These are phyloP conservation scores for Heliothis peltigera DNA, from an alignment of 2,888 invertebrate species.

Conservation along the genomic window DNA sequence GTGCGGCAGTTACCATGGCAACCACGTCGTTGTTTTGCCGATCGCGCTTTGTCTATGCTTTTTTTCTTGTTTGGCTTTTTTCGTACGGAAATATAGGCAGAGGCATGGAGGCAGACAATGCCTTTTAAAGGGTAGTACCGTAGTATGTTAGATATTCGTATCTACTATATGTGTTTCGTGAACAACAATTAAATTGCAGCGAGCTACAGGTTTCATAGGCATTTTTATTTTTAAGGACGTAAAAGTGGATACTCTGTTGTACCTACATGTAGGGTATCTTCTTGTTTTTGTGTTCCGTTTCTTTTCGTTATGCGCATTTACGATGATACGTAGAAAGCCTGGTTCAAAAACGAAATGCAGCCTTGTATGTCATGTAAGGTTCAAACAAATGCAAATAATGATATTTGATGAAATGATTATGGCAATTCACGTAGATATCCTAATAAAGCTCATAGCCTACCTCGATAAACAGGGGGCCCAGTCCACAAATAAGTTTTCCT, in stretches of 20 bases:
- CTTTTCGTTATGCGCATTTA: neutral
- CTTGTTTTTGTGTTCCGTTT: constrained; percentile 1
- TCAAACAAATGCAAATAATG: too few relatives aligned
- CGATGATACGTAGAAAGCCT: neutral
- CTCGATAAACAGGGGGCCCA: too few relatives aligned
- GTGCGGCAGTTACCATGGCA: constrained; percentile 84
- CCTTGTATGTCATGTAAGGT: too few relatives aligned
- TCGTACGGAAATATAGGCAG: constrained; percentile 76
- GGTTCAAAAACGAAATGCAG: neutral
- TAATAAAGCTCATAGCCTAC: too few relatives aligned
- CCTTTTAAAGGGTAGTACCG: constrained; percentile 65
- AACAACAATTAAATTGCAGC: constrained; percentile 52
- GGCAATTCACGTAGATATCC: too few relatives aligned
- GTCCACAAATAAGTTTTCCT: too few relatives aligned
- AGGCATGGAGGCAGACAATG: constrained; percentile 70
- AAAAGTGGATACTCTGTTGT: neutral
- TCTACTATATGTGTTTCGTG: constrained; percentile 24
- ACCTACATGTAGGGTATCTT: neutral
- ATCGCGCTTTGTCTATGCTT: constrained; percentile 79
- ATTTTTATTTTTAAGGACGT: constrained; percentile 35
- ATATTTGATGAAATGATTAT: too few relatives aligned
- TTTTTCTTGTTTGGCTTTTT: constrained; percentile 74
- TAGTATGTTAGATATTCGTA: constrained; percentile 63
- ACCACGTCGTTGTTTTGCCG: constrained; percentile 86
- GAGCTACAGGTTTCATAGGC: constrained; percentile 53